These are phyloP conservation scores for Phaetusa simplex DNA, from an alignment of 2,113 vertebrate genomes.

Conservation along the genomic window DNA sequence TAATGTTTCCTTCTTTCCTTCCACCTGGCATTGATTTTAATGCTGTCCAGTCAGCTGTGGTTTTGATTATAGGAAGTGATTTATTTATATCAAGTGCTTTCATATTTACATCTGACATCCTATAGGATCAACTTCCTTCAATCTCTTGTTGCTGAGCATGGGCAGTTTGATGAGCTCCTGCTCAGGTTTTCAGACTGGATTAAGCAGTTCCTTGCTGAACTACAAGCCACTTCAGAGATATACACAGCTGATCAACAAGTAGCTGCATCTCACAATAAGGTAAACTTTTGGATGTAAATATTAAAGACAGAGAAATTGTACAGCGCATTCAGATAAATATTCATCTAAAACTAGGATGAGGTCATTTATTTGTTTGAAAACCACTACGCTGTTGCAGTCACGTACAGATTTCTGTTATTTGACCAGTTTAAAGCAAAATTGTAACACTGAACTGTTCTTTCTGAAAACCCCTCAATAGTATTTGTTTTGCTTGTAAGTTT, in stretches of 20 bases:
- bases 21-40: neutral
- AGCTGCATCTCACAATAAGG: conserved; percentile 82
- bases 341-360: neutral
- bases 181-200: conserved; percentile 86
- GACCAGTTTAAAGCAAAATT: neutral
- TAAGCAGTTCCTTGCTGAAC: conserved; percentile 82
- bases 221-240: conserved; percentile 86
- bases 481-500: neutral
- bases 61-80: neutral
- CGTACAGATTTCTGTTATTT: neutral
- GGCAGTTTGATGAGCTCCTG: conserved; percentile 84
- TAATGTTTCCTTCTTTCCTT: neutral
- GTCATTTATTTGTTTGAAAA: neutral
- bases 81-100: neutral
- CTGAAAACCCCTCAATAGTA: neutral
- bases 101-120: neutral
- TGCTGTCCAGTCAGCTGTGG: neutral
- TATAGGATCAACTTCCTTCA: conserved; percentile 81
- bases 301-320: neutral
- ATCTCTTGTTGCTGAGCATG: conserved; percentile 77
- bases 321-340: neutral
- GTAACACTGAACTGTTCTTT: neutral
- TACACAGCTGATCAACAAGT: conserved; percentile 76
- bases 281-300: conserved; percentile 58
- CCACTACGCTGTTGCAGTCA: rapidly evolving